phyloP scores from a whole-genome alignment of 2,888 invertebrate species.

The Holacanthella duospinosa region DNA sequence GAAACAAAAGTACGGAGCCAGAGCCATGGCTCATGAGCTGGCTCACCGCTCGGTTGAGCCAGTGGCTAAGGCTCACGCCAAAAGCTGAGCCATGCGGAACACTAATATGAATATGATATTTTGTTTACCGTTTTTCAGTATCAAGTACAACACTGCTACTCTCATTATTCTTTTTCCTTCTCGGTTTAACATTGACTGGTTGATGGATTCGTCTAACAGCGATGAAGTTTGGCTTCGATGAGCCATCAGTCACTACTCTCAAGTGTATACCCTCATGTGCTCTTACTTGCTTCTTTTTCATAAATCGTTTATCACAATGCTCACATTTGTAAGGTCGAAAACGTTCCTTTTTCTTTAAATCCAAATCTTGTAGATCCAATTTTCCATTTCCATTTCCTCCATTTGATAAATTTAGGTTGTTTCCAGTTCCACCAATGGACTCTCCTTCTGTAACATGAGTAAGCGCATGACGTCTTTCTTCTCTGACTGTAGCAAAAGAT shows the following conservation, averaged over 20 bases:
- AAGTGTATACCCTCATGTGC: neutral
- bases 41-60: no score
- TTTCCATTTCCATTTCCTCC: neutral
- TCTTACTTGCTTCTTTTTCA: neutral
- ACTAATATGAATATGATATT: neutral
- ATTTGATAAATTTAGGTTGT: neutral
- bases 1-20: no score
- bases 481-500: neutral
- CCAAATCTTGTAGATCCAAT: no score
- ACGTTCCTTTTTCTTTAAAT: neutral
- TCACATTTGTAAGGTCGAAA: neutral
- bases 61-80: no score
- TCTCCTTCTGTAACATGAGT: neutral
- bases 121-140: neutral
- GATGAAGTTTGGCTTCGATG: neutral
- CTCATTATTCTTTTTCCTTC: constrained; percentile 1
- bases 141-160: neutral
- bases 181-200: neutral
- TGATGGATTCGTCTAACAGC: neutral
- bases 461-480: neutral
- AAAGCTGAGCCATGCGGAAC: neutral
- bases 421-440: neutral
- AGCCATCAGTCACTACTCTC: neutral
- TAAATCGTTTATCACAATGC: neutral
- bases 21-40: no score